Evolutionary conservation across 2,113 vertebrate species (phyloP).

Genomic region (Pandion haliaetus): DNA sequence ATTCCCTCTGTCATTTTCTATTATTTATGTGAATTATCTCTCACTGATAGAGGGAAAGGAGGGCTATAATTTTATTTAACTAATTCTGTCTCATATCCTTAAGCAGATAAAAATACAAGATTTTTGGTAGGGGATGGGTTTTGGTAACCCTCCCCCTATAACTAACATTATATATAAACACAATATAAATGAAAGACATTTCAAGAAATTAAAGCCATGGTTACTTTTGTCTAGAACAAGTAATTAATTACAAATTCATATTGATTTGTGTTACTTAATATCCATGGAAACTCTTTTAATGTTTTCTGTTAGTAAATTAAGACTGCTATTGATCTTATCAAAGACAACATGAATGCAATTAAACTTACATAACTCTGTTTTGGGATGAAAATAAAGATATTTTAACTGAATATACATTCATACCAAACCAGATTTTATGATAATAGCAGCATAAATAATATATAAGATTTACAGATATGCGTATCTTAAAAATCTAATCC

Average conservation of each 20-base stretch:
- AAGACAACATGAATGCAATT: conserved; percentile 51
- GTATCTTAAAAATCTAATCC: neutral
- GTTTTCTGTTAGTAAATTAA: conserved; percentile 69
- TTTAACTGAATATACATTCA: neutral
- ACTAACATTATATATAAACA: neutral
- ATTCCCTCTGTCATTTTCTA: neutral
- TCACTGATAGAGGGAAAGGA: neutral
- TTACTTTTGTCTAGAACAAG: neutral
- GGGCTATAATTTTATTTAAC: neutral
- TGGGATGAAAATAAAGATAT: conserved; percentile 17
- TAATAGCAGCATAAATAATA: neutral
- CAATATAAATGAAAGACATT: neutral
- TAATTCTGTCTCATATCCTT: neutral
- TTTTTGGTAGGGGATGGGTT: neutral
- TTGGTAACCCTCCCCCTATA: neutral
- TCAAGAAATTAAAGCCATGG: neutral
- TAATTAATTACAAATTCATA: conserved; percentile 48
- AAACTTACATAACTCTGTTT: neutral
- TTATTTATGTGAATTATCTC: neutral
- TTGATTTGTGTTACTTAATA: conserved; percentile 55
- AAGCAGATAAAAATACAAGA: neutral
- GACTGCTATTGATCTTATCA: conserved; percentile 48
- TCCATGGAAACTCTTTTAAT: conserved; percentile 29
- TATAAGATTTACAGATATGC: neutral
- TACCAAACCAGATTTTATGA: neutral